Percentiles rank a stretch among this genome's conserved stretches.
Conservation (phyloP, 2,113 vertebrate species). For the Balaeniceps rex region DNA sequence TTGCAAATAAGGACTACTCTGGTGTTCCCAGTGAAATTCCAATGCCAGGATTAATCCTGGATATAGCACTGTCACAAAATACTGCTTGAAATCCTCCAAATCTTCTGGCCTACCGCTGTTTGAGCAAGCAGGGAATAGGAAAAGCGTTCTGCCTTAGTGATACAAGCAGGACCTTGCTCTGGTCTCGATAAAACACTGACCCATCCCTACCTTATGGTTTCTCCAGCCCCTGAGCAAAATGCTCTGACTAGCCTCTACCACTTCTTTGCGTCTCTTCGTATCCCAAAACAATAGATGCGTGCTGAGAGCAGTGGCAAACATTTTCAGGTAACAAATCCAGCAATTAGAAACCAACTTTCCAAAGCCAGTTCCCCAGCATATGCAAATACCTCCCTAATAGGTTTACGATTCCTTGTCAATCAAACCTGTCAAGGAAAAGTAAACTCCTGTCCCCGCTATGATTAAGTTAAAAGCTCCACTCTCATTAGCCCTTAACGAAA, state of each 20-base stretch:
- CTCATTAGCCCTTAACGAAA: conserved; percentile 37
- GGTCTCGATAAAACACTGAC: background rate
- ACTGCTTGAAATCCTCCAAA: background rate
- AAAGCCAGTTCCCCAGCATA: conserved; percentile 1
- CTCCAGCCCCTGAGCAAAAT: background rate
- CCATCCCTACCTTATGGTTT: background rate
- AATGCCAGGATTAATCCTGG: background rate
- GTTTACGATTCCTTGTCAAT: conserved; percentile 27
- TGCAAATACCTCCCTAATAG: conserved; percentile 12
- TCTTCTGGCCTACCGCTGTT: background rate
- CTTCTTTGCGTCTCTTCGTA: background rate
- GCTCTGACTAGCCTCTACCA: background rate
- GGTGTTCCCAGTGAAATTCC: background rate
- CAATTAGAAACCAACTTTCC: background rate
- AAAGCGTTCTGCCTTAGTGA: background rate
- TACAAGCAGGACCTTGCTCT: background rate
- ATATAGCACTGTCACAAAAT: background rate
- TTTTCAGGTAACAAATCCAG: background rate
- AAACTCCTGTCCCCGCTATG: background rate
- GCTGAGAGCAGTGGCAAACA: background rate
- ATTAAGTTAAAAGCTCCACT: conserved; percentile 20
- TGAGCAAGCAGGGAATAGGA: background rate
- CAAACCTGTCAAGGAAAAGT: conserved; percentile 27
- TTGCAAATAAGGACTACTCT: background rate
- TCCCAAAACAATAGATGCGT: background rate